These are phyloP conservation scores for Erethizon dorsatum DNA, from an alignment of 2,797 vertebrate species.

Conservation along the genomic window DNA sequence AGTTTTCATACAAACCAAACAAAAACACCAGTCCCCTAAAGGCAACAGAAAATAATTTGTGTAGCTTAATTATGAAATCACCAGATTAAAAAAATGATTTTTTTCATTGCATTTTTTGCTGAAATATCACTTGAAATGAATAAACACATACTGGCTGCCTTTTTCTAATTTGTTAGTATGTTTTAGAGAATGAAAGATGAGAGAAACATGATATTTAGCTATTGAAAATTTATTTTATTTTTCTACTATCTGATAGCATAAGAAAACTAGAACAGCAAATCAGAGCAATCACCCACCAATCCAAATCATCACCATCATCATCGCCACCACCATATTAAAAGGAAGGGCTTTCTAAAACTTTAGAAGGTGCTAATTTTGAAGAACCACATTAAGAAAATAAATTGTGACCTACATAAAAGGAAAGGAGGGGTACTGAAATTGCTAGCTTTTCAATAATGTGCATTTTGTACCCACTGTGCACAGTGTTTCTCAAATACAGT, in stretches of 20 bases:
- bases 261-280: constrained; percentile 60
- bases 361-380: constrained; percentile 37
- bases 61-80: constrained; percentile 28
- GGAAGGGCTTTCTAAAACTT: constrained; percentile 66
- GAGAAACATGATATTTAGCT: constrained; percentile 37
- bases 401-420: not conserved
- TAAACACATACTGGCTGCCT: not conserved
- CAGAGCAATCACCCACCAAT: not conserved
- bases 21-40: not conserved
- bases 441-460: not conserved
- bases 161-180: constrained; percentile 59
- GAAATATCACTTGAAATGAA: constrained; percentile 52
- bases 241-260: constrained; percentile 54
- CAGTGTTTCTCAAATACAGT: not conserved
- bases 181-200: constrained; percentile 55
- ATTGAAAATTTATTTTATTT: constrained; percentile 71
- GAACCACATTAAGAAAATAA: not conserved
- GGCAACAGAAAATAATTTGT: not conserved
- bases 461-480: not conserved
- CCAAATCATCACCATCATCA: not conserved
- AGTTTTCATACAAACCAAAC: constrained; percentile 2
- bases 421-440: not conserved
- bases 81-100: constrained; percentile 66
- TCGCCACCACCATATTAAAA: not conserved
- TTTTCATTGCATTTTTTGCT: constrained; percentile 39